Evolutionary conservation across 2,113 vertebrate species (phyloP).

Genomic region (Arothron firmamentum): DNA sequence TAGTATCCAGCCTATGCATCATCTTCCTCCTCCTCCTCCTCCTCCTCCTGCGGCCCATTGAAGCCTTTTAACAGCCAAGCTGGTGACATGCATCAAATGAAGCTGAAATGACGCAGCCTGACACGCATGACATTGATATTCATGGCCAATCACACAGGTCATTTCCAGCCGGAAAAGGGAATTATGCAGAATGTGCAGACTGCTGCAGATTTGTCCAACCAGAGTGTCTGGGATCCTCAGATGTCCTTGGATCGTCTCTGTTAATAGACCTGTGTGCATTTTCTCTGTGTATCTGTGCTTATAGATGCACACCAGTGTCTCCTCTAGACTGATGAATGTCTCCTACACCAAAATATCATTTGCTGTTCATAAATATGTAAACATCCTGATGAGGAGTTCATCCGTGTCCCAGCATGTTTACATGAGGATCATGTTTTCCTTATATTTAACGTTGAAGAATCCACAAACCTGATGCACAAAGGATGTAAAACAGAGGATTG

Average conservation of each 20-base stretch:
- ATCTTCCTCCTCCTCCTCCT: not conserved
- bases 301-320: constrained; percentile 37
- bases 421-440: constrained; percentile 9
- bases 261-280: constrained; percentile 15
- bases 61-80: constrained; percentile 13
- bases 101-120: constrained; percentile 30
- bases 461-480: not conserved
- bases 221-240: constrained; percentile 40
- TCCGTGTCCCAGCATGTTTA: constrained; percentile 36
- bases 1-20: constrained; percentile 17
- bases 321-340: constrained; percentile 35
- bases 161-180: constrained; percentile 50
- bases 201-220: constrained; percentile 52
- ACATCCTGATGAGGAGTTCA: constrained; percentile 23
- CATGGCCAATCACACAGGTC: constrained; percentile 57
- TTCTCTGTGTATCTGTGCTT: not conserved
- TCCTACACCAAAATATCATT: constrained; percentile 38
- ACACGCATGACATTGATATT: constrained; percentile 70
- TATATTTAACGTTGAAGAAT: constrained; percentile 15
- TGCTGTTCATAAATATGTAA: constrained; percentile 52
- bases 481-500: not conserved
- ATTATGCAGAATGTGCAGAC: constrained; percentile 60
- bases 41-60: not conserved
- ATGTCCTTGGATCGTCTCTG: constrained; percentile 61
- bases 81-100: constrained; percentile 37